Evolutionary conservation across 2,113 vertebrate genomes (phyloP), one percentile per base, ranked within the genome.

Genomic region (Oenanthe melanoleuca): DNA sequence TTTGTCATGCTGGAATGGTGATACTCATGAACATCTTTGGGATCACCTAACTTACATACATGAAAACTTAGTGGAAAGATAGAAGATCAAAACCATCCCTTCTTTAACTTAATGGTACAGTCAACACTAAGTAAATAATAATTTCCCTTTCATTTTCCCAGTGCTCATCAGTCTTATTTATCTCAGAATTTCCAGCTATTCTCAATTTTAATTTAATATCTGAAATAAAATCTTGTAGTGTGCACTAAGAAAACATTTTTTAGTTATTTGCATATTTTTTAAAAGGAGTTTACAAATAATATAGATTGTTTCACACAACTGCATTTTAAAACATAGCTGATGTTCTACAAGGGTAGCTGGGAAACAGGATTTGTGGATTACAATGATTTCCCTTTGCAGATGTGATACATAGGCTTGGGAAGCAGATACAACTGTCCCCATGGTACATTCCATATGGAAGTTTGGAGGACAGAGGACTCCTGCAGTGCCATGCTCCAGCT

Each of bases 361-460:
- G 40, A 65, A 53, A 64, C 26, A 45, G 28, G 26, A 64, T 72
- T 10, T 40, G 31, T 29, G 44, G 57, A 45, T 95, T 71, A 49
- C n/a, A 81, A 45, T 0, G 1, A 47, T 67, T 75, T 73, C 38
- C 67, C 20, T 77, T 52, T 60, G 65, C 21, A 65, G 57, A 44
- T 52, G 50, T 20, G 73, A 55, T 3, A 26, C 49, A 37, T 8
- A 33, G 64, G 33, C 77, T 91, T 60, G 60, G 60, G n/a, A 88
- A 55, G 24, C 28, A 66, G 19, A 44, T 9, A 31, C 11, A 40
- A 1, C 11, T 56, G 38, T 42, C 61, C 26, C 19, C 19, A 3
- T 3, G 15, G 23, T 26, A 8, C 1, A 0, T 11, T 31, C 22
- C 0, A 0, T 9, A 11, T 2, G 15, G 37, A 42, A 21, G 16